Evolutionary conservation across 2,113 vertebrate genomes (phyloP).

Genomic region (Mobula hypostoma): DNA sequence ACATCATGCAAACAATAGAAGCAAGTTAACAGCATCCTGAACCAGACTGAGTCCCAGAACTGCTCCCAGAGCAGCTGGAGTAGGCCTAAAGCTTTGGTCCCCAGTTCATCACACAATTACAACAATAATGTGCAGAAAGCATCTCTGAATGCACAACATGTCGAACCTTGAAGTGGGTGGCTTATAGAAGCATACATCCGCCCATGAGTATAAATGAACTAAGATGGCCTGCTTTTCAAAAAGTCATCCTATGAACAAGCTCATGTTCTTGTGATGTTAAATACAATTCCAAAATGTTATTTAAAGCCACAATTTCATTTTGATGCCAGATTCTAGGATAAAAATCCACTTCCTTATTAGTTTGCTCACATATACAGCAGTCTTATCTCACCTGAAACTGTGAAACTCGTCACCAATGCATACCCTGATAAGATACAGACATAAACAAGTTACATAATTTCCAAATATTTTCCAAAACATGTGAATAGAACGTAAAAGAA

Average conservation of each 20-base stretch:
- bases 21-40: no score
- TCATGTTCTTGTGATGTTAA: neutral
- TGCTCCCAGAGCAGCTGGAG: no score
- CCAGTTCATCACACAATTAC: no score
- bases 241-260: neutral
- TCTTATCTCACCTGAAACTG: slow-evolving; percentile 25
- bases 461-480: neutral
- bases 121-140: no score
- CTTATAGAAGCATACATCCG: no score
- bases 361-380: neutral
- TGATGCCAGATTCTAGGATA: slow-evolving; percentile 24
- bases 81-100: no score
- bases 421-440: neutral
- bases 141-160: no score
- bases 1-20: no score
- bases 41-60: no score
- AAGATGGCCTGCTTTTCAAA: neutral
- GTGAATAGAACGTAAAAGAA: neutral
- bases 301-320: slow-evolving; percentile 7
- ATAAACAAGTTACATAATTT: slow-evolving; percentile 9
- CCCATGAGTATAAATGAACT: neutral
- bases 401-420: neutral
- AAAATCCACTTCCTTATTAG: slow-evolving; percentile 17
- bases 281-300: slow-evolving; percentile 18
- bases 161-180: no score